Evolutionary conservation across 1,140 invertebrate species (phyloP), one percentile per base, ranked within the genome.

Genomic region (Drusus annulatus): DNA sequence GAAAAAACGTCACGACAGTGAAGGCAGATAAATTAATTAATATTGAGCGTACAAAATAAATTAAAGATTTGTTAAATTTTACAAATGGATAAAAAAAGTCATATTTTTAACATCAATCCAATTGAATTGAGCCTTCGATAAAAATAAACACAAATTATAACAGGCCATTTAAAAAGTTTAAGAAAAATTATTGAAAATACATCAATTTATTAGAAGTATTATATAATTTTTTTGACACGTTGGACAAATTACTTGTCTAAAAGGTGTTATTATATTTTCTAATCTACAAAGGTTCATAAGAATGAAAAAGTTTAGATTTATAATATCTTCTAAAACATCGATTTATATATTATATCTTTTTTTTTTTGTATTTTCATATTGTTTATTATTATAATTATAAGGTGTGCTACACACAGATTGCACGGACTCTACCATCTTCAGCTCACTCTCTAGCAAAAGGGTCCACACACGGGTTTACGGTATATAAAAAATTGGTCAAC

Each of bases 401-500:
- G n/a, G 25, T 65, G 62, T 31, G 62, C 62, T 28, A 65, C 6
- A 65, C 21, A 65, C 25, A n/a, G 62, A 65, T 28, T n/a, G 62
- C 62, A 31, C n/a, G 25, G 62, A n/a, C n/a, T 15, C 21, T 65
- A 16, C 6, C 54, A 56, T 25, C 5, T 10, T 65, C 28, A 21
- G 56, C 56, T 17, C 23, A 19, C 23, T 60, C 23, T 19, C n/a
- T 21, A 56, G 54, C 54, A 56, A 56, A 56, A 56, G 8, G 17
- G 3, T 10, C 17, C 23, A 21, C 56, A 60, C 25, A 65, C 62
- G 36, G 16, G 16, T 36, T n/a, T 65, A 65, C 23, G 62, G n/a
- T 25, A n/a, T 45, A 50, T 51, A 69, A n/a, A 69, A 69, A 69
- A 69, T 69, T 69, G 65, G 65, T 69, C 65, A 69, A 69, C 65